Evolutionary conservation across 1,140 invertebrate genomes (phyloP).

Genomic region (Grapholita molesta): DNA sequence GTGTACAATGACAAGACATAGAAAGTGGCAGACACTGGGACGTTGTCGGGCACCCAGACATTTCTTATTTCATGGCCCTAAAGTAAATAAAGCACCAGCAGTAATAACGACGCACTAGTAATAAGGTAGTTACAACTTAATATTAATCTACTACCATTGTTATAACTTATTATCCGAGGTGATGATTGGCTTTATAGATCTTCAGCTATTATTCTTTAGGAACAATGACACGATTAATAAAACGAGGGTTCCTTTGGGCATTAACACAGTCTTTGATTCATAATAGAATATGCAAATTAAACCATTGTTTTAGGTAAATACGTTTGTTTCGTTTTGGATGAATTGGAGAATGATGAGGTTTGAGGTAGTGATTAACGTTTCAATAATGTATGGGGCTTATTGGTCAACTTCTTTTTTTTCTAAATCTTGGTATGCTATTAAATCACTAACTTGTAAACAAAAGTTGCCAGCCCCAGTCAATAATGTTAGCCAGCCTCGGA

Average conservation of each 20-base stretch:
- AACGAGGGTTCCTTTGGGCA: slow-evolving; percentile 13
- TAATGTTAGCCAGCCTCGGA: too few species aligned
- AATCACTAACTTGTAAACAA: too few species aligned
- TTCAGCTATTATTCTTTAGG: not conserved
- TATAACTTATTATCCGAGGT: not conserved
- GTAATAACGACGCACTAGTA: too few species aligned
- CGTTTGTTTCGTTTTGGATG: slow-evolving; percentile 13
- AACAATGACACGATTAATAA: slow-evolving; percentile 17
- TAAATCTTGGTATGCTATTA: too few species aligned
- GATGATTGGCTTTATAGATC: not conserved
- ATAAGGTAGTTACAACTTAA: not conserved
- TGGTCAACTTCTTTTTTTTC: too few species aligned
- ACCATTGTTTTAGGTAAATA: slow-evolving; percentile 15
- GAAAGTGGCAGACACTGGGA: too few species aligned
- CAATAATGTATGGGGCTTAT: not conserved
- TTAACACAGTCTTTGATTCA: slow-evolving; percentile 22
- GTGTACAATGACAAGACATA: too few species aligned
- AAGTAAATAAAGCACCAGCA: too few species aligned
- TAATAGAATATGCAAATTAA: slow-evolving; percentile 24
- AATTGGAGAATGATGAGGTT: not conserved
- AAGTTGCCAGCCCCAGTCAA: too few species aligned
- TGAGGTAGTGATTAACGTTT: not conserved
- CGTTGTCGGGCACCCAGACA: too few species aligned
- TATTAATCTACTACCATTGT: not conserved
- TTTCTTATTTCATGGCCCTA: too few species aligned